phyloP scores from a whole-genome alignment of 1,140 invertebrate genomes.

The Amphibalanus amphitrite region DNA sequence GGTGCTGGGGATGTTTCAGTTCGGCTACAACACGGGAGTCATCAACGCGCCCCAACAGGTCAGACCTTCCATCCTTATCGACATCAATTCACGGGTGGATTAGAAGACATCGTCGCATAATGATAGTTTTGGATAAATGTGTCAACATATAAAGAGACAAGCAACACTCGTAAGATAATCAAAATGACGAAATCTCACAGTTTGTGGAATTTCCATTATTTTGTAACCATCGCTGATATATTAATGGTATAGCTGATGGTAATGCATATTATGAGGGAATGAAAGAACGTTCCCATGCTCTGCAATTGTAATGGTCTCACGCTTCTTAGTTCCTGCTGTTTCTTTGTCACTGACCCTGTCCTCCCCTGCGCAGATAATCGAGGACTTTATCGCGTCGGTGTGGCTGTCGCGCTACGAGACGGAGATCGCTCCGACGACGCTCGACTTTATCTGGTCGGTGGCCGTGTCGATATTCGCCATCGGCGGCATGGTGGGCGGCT shows the following conservation, averaged over 20 bases:
- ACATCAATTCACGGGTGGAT: neutral
- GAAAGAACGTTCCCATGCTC: no score
- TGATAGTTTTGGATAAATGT: no score
- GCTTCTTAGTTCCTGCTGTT: neutral
- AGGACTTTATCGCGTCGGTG: conserved; percentile 79
- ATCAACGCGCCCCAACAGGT: conserved; percentile 77
- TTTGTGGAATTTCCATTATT: no score
- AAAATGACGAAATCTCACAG: no score
- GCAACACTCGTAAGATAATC: no score
- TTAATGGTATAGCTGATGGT: no score
- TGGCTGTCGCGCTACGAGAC: conserved; percentile 55
- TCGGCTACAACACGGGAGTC: conserved; percentile 96
- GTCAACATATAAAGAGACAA: no score
- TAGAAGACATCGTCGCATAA: no score
- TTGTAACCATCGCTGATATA: no score
- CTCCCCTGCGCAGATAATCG: conserved; percentile 46
- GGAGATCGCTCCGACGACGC: conserved; percentile 46
- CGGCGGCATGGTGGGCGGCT: conserved; percentile 87
- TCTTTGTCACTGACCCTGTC: no score
- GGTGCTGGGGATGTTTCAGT: conserved; percentile 92
- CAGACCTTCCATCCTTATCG: neutral
- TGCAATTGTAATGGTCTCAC: neutral
- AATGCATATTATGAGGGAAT: no score
- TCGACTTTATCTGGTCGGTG: conserved; percentile 62
- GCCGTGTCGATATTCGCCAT: conserved; percentile 88